Percentiles rank a stretch among this genome's conserved stretches.
These are phyloP conservation scores for Fistularia commersonii DNA, from an alignment of 2,797 vertebrate species.

Conservation along the genomic window DNA sequence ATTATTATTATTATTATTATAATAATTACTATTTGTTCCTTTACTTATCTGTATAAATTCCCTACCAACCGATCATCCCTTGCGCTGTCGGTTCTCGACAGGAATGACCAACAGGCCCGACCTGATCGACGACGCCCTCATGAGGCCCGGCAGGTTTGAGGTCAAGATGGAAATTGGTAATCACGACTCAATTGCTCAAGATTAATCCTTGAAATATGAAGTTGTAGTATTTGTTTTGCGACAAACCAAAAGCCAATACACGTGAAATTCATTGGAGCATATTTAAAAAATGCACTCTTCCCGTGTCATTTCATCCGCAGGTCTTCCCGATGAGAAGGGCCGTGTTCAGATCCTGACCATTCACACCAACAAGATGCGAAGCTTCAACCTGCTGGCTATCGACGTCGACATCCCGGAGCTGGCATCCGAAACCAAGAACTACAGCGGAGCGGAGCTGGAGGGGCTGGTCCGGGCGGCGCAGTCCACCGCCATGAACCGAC, in stretches of 20 bases:
- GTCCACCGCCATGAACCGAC: conserved; percentile 98
- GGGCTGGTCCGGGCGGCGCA: conserved; percentile 94
- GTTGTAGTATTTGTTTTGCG: neutral
- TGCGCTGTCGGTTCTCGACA: conserved; percentile 36
- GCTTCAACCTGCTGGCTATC: conserved; percentile 79
- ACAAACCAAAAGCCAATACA: neutral
- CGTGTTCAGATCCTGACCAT: conserved; percentile 94
- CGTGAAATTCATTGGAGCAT: neutral
- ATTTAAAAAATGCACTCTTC: neutral
- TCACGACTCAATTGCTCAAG: conserved; percentile 7
- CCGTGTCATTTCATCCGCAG: conserved; percentile 52
- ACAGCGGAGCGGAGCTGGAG: conserved; percentile 95
- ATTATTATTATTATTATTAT: too few relatives aligned
- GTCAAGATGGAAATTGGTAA: conserved; percentile 99
- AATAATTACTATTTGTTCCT: too few relatives aligned
- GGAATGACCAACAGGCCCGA: conserved; percentile 99
- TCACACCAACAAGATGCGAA: conserved; percentile 91
- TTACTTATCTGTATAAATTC: too few relatives aligned
- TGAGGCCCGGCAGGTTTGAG: conserved; percentile 94
- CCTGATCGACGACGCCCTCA: conserved; percentile 94
- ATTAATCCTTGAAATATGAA: too few relatives aligned
- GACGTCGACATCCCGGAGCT: conserved; percentile 88
- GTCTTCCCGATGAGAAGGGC: conserved; percentile 94
- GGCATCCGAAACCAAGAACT: conserved; percentile 92
- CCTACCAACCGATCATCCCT: too few relatives aligned